Conservation (phyloP, 2,113 vertebrate genomes). For the Furnarius figulus region DNA sequence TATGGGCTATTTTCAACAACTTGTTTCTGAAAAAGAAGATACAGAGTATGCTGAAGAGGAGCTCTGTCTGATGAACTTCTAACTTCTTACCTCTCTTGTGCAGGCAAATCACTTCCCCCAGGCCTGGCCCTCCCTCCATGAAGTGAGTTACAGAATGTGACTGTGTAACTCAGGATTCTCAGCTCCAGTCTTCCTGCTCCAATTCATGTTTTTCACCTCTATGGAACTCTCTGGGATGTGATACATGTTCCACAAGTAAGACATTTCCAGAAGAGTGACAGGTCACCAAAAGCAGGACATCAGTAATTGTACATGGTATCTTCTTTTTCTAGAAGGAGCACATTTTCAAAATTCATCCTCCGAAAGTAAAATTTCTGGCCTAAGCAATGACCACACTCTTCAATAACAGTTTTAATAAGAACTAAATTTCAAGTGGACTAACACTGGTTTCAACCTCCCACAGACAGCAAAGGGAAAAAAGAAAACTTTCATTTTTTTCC, state of each 20-base stretch:
- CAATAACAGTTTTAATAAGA: neutral
- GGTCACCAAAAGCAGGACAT: neutral
- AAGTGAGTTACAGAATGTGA: neutral
- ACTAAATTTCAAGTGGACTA: neutral
- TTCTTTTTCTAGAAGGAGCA: neutral
- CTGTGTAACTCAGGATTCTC: neutral
- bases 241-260: neutral
- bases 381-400: neutral
- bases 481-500: neutral
- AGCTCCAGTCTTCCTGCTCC: neutral
- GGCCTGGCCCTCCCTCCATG: neutral
- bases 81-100: neutral
- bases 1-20: neutral
- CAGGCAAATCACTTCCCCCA: neutral
- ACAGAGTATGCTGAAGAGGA: neutral
- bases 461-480: neutral
- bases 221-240: accelerated
- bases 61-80: neutral
- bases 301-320: neutral
- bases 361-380: neutral
- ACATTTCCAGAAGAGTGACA: neutral
- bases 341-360: neutral
- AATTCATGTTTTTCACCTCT: accelerated
- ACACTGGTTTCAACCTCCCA: neutral
- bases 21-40: neutral